phyloP scores from a whole-genome alignment of 2,797 vertebrate species.

The Otus scops region DNA sequence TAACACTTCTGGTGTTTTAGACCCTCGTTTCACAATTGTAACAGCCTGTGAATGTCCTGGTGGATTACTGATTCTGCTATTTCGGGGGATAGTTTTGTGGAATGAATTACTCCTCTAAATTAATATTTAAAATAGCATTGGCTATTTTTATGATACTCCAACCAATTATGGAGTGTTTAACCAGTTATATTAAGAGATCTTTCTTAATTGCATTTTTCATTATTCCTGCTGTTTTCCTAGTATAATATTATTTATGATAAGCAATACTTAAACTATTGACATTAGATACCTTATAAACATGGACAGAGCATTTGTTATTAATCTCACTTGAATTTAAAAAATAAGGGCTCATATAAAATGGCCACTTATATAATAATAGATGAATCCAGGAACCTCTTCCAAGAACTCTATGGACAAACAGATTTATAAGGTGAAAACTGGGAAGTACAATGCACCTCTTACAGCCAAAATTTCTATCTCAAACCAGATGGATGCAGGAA shows the following conservation, averaged over 20 bases:
- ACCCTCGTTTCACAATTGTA: neutral
- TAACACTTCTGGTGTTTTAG: neutral
- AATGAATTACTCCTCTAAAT: neutral
- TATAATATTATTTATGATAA: neutral
- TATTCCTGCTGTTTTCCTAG: neutral
- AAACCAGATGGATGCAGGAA: conserved; percentile 20
- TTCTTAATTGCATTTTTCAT: neutral
- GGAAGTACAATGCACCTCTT: neutral
- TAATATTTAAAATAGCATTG: neutral
- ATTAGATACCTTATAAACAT: neutral
- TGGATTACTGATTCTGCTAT: neutral
- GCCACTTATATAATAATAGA: neutral
- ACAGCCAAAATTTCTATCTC: neutral
- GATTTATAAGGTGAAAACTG: conserved; percentile 37
- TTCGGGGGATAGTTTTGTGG: neutral
- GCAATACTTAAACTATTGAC: neutral
- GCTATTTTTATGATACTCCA: neutral
- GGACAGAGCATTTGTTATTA: neutral
- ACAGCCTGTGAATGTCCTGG: neutral
- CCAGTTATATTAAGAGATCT: neutral
- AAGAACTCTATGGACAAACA: neutral
- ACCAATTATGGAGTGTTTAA: neutral
- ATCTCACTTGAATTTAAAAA: neutral
- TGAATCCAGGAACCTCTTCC: neutral
- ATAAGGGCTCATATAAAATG: neutral